Evolutionary conservation across 2,888 invertebrate genomes (phyloP), one percentile per base, ranked within the genome.

Genomic region (Ochropacha duplaris): DNA sequence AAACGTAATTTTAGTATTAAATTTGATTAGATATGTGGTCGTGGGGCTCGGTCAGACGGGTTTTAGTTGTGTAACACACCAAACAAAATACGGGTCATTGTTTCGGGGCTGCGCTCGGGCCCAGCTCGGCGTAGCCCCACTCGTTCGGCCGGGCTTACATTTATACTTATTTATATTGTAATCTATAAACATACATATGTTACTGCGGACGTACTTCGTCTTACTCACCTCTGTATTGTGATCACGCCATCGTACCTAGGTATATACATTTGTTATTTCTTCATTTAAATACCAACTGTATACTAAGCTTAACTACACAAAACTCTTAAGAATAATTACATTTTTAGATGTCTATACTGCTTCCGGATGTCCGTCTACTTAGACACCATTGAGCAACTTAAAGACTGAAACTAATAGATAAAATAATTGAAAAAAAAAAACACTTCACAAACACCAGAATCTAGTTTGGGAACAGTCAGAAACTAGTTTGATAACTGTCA

Each of bases 1-100:
- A 85, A 90, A 86, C 87, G 90, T 91, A 91, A 92, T 84, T 83
- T 88, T 90, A 92, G 91, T 84, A 85, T 86, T 88, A 91, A 89
- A 88, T 88, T 89, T 86, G 88, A 87, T 88, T 90, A 90, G 89
- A 84, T 87, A 84, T 28, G 87, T 85, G 83, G 83, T 78, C 80
- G 79, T 74, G 80, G 74, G 81, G 88, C 86, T 82, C 86, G 88
- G 89, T 75, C 81, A 68, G 81, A 74, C 85, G 79, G 79, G 78
- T 80, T 85, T 85, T 82, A 81, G 89, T 89, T 88, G 87, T 86
- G 83, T 80, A 79, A 87, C 85, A 86, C 86, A 84, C 81, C 77
- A 78, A 78, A 81, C 76, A n/a, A n/a, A n/a, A 85, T 91, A 91
- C 92, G 91, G 92, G 91, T 91, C 87, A 80, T 89, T 88, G 89